Evolutionary conservation across 2,113 vertebrate genomes (phyloP).

Genomic region (Ahaetulla prasina): DNA sequence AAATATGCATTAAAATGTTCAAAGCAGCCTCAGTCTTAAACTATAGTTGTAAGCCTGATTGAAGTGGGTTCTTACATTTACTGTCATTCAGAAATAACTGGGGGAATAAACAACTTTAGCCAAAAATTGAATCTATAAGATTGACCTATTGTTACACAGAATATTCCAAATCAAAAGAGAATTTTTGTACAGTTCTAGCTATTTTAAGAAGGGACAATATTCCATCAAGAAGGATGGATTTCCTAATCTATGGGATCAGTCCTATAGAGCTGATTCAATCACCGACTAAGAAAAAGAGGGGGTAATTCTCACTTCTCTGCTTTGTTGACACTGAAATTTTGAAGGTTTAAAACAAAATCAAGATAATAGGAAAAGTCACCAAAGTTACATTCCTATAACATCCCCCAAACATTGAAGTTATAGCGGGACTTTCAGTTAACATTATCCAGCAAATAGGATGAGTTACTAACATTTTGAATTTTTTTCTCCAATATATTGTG

Average conservation of each 20-base stretch:
- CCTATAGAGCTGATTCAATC: not conserved
- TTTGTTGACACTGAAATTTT: not conserved
- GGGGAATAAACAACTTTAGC: not conserved
- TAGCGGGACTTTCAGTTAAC: not conserved
- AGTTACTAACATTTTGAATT: not conserved
- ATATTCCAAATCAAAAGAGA: not conserved
- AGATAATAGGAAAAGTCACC: not conserved
- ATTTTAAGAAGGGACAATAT: not conserved
- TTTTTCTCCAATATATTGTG: not conserved
- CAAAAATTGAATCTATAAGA: not conserved
- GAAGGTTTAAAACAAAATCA: not conserved
- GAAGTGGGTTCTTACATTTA: not conserved
- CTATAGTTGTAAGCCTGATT: not conserved
- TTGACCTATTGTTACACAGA: not conserved
- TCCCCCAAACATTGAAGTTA: not conserved
- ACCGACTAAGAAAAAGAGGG: not conserved
- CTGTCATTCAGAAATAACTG: not conserved
- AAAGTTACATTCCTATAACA: not conserved
- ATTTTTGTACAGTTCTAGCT: not conserved
- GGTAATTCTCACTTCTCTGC: not conserved
- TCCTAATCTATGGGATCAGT: not conserved
- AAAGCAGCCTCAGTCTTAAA: not conserved
- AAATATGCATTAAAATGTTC: not conserved
- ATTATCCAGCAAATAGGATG: not conserved
- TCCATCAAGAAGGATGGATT: not conserved